These are phyloP conservation scores for Stylophora pistillata DNA, from an alignment of 64 coral and sea anemone species.

Conservation along the genomic window DNA sequence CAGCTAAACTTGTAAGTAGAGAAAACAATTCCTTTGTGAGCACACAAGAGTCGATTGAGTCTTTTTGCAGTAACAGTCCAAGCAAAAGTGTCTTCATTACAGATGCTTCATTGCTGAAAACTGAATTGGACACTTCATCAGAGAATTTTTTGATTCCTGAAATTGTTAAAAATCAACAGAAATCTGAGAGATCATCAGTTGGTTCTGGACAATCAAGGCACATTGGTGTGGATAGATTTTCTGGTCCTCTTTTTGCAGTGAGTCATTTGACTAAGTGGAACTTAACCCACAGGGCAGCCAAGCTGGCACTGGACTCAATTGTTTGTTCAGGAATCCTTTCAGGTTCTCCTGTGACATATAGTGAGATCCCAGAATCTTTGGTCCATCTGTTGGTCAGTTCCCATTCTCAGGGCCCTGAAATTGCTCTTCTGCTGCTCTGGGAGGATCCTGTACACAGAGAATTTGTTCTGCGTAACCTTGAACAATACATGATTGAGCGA, in stretches of 20 bases:
- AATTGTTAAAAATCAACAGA: neutral
- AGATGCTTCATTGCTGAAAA: neutral
- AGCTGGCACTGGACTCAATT: conserved; percentile 51
- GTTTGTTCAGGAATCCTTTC: conserved; percentile 20
- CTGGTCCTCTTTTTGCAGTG: conserved; percentile 19
- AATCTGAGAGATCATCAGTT: neutral
- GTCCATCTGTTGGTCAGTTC: conserved; percentile 33
- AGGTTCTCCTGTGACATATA: neutral
- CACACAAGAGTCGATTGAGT: neutral
- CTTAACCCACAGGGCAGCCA: conserved; percentile 26
- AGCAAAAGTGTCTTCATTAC: neutral
- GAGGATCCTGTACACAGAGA: conserved; percentile 48
- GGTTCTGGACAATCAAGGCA: neutral
- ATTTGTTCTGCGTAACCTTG: conserved; percentile 13
- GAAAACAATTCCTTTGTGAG: neutral
- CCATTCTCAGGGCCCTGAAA: conserved; percentile 29
- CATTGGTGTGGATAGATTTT: neutral
- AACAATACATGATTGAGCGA: conserved; percentile 9
- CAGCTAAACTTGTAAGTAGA: neutral
- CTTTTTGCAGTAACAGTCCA: neutral
- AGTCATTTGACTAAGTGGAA: conserved; percentile 49
- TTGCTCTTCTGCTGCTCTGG: conserved; percentile 43
- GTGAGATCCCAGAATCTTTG: conserved; percentile 20
- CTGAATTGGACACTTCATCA: neutral
- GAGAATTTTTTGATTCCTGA: conserved; percentile 21